A percentile compares a stretch with the other conserved stretches of the same genome.
These are phyloP conservation scores for Theonella swinhoei DNA, from an alignment of 37 sponge, comb jelly and placozoan genomes.

Conservation along the genomic window DNA sequence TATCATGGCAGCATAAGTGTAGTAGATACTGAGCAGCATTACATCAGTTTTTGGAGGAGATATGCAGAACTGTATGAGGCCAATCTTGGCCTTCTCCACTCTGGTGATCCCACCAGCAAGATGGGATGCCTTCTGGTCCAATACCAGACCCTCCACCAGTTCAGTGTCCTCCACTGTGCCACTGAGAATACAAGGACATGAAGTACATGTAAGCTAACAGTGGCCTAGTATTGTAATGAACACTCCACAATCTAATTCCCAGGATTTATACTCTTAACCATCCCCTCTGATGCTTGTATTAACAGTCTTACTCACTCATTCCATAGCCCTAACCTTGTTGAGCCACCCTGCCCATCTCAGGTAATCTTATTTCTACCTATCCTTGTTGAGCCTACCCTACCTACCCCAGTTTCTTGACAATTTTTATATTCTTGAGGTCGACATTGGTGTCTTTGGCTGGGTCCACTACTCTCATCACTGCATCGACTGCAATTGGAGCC, in stretches of 20 bases:
- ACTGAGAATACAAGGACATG: constrained; percentile 39
- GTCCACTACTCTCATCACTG: constrained; percentile 93
- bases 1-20: background rate
- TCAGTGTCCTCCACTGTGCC: constrained; percentile 99
- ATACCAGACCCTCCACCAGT: constrained; percentile 97
- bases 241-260: background rate
- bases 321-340: too few species aligned
- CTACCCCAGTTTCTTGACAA: constrained; percentile 85
- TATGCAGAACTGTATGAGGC: constrained; percentile 98
- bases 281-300: too few species aligned
- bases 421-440: constrained; percentile 93
- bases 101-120: constrained; percentile 82
- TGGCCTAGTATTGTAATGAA: background rate
- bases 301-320: too few species aligned
- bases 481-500: constrained; percentile 96
- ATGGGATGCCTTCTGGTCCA: constrained; percentile 95
- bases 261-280: background rate
- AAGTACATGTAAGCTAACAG: background rate
- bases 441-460: constrained; percentile 93
- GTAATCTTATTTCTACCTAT: too few species aligned
- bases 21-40: background rate
- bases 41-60: constrained; percentile 99
- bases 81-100: constrained; percentile 98
- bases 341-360: too few species aligned
- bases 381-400: too few species aligned